Percentiles rank a stretch among this genome's conserved stretches.
Conservation (phyloP, 2,113 vertebrate genomes). For the Gorsachius goisagi region DNA sequence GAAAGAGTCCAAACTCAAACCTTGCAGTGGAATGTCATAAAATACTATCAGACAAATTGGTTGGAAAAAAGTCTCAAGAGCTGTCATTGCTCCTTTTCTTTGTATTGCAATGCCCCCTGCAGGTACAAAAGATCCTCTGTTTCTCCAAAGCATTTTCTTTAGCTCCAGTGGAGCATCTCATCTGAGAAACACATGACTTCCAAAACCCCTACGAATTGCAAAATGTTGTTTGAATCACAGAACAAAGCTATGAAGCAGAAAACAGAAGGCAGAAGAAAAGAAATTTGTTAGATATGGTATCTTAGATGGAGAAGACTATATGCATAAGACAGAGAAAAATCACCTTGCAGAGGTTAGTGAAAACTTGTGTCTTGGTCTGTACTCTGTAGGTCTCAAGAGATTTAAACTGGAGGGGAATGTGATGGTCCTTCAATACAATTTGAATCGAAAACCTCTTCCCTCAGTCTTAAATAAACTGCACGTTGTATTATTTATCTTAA, state of each 20-base stretch:
- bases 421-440: background rate
- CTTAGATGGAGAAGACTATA: background rate
- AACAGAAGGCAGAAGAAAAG: background rate
- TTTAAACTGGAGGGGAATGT: background rate
- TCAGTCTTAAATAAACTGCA: background rate
- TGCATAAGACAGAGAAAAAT: background rate
- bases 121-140: background rate
- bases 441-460: background rate
- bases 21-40: background rate
- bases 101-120: conserved; percentile 70
- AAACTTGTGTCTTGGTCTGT: background rate
- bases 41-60: background rate
- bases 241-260: background rate
- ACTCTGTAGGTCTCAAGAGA: background rate
- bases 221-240: background rate
- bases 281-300: background rate
- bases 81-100: background rate
- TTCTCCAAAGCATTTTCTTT: background rate
- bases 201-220: background rate
- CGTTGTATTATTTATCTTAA: background rate
- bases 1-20: background rate
- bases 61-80: background rate
- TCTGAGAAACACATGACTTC: background rate
- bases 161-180: background rate
- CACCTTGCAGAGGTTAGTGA: background rate